phyloP scores from a whole-genome alignment of 2,797 vertebrate genomes.

The Simalia tracyae region DNA sequence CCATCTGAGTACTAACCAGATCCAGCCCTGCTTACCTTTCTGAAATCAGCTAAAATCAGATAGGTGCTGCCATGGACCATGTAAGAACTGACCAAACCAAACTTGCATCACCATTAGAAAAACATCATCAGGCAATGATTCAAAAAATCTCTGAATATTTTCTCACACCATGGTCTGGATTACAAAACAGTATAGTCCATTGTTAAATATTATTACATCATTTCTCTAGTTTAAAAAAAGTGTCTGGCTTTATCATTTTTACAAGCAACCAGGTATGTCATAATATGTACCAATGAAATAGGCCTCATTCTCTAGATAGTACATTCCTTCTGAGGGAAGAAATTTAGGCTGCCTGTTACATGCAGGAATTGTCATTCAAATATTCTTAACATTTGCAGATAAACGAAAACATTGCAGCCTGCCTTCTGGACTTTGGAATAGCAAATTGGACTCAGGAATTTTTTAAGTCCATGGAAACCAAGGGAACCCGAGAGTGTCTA shows the following conservation, averaged over 20 bases:
- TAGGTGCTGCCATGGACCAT: neutral
- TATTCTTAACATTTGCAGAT: neutral
- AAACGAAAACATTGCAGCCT: neutral
- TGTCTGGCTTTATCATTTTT: constrained; percentile 32
- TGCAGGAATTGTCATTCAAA: neutral
- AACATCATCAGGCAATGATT: neutral
- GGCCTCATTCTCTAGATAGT: constrained; percentile 31
- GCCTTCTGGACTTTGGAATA: neutral
- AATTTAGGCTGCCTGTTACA: constrained; percentile 43
- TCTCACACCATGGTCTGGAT: neutral
- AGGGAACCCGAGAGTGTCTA: neutral
- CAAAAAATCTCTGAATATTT: neutral
- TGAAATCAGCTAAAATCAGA: neutral
- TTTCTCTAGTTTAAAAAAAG: neutral
- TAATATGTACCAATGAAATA: constrained; percentile 36
- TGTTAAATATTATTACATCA: neutral
- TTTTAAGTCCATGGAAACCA: neutral
- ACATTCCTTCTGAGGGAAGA: constrained; percentile 15
- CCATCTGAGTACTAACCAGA: neutral
- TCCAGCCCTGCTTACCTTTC: neutral
- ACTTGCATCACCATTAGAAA: neutral
- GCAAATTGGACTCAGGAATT: constrained; percentile 2
- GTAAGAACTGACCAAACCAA: neutral
- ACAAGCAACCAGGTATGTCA: constrained; percentile 31
- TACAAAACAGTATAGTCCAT: neutral